A percentile compares a stretch with the other conserved stretches of the same genome.
Conservation (phyloP, 2,797 vertebrate species). For the Sebastes aleutianus region DNA sequence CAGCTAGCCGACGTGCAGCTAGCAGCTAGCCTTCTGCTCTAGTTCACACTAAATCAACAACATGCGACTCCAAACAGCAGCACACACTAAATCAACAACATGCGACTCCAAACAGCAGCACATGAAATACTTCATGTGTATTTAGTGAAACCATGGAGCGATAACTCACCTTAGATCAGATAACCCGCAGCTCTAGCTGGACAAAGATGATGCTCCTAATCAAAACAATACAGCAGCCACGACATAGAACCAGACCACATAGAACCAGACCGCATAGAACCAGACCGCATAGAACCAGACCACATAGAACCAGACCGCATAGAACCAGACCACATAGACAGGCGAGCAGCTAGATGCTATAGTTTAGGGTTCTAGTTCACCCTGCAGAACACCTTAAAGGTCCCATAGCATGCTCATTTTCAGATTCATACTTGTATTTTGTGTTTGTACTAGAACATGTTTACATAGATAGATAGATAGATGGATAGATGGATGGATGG, state of each 20-base stretch:
- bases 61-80: no score
- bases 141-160: rapidly evolving
- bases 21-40: neutral
- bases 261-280: rapidly evolving
- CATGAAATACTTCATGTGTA: rapidly evolving
- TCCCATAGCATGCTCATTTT: no score
- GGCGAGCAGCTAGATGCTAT: no score
- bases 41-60: neutral
- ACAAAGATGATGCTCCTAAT: slow-evolving; percentile 40
- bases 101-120: neutral
- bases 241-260: neutral
- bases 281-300: neutral
- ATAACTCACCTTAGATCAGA: slow-evolving; percentile 24
- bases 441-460: no score
- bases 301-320: neutral
- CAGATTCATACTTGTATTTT: no score
- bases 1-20: neutral
- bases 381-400: no score
- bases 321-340: neutral
- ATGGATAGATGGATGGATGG: no score
- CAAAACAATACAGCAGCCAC: slow-evolving; percentile 67
- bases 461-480: no score
- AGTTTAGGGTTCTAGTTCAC: no score
- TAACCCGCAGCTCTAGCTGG: slow-evolving; percentile 2
- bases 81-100: rapidly evolving